phyloP scores from a whole-genome alignment of 2,888 invertebrate species.

The Phrixothrix hirtus region DNA sequence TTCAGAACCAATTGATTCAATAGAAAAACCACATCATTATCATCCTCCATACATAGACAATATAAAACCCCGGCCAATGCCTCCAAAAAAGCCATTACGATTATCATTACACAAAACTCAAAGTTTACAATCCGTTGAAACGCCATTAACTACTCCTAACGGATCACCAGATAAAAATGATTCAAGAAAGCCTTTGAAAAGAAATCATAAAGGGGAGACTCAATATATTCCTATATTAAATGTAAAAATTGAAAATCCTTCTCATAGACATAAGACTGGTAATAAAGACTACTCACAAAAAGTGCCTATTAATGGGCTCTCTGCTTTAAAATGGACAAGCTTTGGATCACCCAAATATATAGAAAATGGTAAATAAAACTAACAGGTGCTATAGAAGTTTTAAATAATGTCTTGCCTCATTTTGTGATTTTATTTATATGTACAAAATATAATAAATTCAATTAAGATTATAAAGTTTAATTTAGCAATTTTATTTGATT shows the following conservation, averaged over 20 bases:
- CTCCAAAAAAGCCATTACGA: slow-evolving; percentile 83
- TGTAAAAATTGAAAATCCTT: slow-evolving; percentile 25
- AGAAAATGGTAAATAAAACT: slow-evolving; percentile 48
- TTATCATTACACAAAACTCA: slow-evolving; percentile 82
- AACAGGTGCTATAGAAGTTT: neutral
- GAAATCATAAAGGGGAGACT: slow-evolving; percentile 61
- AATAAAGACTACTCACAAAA: slow-evolving; percentile 22
- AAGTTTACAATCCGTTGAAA: slow-evolving; percentile 75
- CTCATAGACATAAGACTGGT: slow-evolving; percentile 9
- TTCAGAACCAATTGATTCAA: slow-evolving; percentile 62
- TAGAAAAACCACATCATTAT: slow-evolving; percentile 56
- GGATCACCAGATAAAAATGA: slow-evolving; percentile 39
- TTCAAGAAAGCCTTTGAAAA: slow-evolving; percentile 62
- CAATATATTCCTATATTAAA: slow-evolving; percentile 36
- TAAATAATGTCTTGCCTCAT: neutral
- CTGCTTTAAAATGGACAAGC: slow-evolving; percentile 32
- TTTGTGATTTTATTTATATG: neutral
- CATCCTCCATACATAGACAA: slow-evolving; percentile 49
- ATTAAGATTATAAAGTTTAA: slow-evolving; percentile 11
- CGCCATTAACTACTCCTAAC: slow-evolving; percentile 46
- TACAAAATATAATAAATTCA: neutral
- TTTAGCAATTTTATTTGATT: no score
- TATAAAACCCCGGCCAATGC: slow-evolving; percentile 69
- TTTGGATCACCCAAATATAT: slow-evolving; percentile 30
- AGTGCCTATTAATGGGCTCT: slow-evolving; percentile 14